Evolutionary conservation across 2,113 vertebrate genomes (phyloP).

Genomic region (Naja naja): DNA sequence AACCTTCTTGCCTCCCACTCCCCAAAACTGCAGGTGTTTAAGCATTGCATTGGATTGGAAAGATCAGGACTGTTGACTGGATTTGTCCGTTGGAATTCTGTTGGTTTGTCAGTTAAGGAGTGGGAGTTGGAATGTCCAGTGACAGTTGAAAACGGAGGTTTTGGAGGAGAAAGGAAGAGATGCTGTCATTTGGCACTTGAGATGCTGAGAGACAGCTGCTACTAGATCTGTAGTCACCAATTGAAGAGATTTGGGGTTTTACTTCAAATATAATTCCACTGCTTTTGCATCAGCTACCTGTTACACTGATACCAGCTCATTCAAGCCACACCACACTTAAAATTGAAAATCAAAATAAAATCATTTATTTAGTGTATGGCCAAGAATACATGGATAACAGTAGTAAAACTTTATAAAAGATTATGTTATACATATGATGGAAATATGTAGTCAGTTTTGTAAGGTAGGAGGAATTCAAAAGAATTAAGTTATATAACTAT

Average conservation of each 20-base stretch:
- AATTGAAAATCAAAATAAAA: not conserved
- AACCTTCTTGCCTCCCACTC: not conserved
- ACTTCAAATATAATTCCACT: not conserved
- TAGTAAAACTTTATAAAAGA: not conserved
- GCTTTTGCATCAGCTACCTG: not conserved
- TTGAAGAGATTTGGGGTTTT: not conserved
- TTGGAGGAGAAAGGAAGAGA: not conserved
- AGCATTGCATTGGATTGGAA: not conserved
- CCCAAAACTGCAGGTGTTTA: not conserved
- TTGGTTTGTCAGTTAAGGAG: not conserved
- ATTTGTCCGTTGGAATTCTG: not conserved
- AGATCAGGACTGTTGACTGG: not conserved
- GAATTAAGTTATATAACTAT: not conserved
- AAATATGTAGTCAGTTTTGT: not conserved
- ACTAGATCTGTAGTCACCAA: not conserved
- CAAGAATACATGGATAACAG: not conserved
- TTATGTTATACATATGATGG: not conserved
- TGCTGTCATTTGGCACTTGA: not conserved
- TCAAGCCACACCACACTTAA: too few species aligned
- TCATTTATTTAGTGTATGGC: not conserved
- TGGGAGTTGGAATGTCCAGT: not conserved
- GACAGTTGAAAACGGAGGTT: not conserved
- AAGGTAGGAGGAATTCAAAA: not conserved
- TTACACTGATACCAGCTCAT: not conserved
- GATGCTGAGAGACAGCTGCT: not conserved